Percentiles rank a stretch among this genome's conserved stretches.
Evolutionary conservation across 2,113 vertebrate genomes (phyloP).

Genomic region (human): DNA sequence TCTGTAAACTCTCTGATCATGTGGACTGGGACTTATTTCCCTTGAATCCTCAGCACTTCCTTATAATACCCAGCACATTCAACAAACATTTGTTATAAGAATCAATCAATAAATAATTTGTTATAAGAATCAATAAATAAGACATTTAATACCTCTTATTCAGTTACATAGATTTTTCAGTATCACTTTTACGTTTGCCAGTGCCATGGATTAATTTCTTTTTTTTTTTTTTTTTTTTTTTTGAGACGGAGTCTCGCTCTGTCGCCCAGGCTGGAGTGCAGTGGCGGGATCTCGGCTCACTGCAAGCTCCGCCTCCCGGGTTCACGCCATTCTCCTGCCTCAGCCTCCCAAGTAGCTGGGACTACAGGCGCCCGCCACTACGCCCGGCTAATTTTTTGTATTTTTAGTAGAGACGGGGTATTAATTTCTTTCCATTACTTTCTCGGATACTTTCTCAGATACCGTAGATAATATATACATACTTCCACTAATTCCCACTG

Average conservation of each 20-base stretch:
- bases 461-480: background rate
- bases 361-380: too few species aligned
- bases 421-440: background rate
- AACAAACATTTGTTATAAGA: background rate
- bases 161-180: background rate
- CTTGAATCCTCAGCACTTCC: background rate
- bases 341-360: too few species aligned
- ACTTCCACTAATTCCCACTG: background rate
- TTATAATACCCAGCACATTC: background rate
- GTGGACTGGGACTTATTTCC: background rate
- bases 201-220: background rate
- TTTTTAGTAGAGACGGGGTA: too few species aligned
- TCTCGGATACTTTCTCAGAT: background rate
- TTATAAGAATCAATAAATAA: slow-evolving; percentile 22
- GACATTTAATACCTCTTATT: background rate
- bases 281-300: too few species aligned
- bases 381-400: too few species aligned
- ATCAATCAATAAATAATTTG: slow-evolving; percentile 30
- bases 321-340: too few species aligned
- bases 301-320: too few species aligned
- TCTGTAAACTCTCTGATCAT: background rate
- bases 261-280: too few species aligned
- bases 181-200: background rate
- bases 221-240: too few species aligned
- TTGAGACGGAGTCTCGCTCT: too few species aligned